A percentile compares a stretch with the other conserved stretches of the same genome.
phyloP scores from a whole-genome alignment of 1,140 invertebrate species.

The Centruroides sculpturatus region DNA sequence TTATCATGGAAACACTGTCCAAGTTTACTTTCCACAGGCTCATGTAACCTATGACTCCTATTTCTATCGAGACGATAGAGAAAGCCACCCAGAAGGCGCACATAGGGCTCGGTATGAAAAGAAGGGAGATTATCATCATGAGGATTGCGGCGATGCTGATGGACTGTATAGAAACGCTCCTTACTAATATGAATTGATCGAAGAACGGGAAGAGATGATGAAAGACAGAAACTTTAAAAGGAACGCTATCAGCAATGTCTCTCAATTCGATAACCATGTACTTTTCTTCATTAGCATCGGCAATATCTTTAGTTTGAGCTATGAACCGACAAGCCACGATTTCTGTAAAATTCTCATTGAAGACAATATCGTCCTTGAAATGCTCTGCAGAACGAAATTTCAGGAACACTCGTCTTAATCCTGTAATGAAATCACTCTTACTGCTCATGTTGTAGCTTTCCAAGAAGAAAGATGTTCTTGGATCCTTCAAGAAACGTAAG shows the following conservation, averaged over 20 bases:
- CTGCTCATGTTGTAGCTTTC: constrained; percentile 55
- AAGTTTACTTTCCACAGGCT: constrained; percentile 84
- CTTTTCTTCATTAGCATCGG: constrained; percentile 74
- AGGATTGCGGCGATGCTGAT: constrained; percentile 77
- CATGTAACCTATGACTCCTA: constrained; percentile 91
- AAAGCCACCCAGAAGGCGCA: constrained; percentile 90
- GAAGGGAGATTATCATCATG: constrained; percentile 89
- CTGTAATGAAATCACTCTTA: constrained; percentile 55
- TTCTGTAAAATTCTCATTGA: constrained; percentile 53
- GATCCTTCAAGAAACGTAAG: constrained; percentile 54
- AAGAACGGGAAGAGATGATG: constrained; percentile 90
- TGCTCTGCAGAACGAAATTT: constrained; percentile 32
- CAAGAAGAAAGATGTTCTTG: constrained; percentile 42
- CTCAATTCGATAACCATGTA: constrained; percentile 72
- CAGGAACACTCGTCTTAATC: constrained; percentile 45
- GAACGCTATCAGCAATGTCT: constrained; percentile 55
- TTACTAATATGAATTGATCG: constrained; percentile 82
- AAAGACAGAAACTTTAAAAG: constrained; percentile 71
- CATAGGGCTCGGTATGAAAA: constrained; percentile 87
- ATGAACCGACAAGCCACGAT: constrained; percentile 71
- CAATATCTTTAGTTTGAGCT: constrained; percentile 76
- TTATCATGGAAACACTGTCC: constrained; percentile 96
- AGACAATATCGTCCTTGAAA: constrained; percentile 67
- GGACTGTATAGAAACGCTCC: constrained; percentile 80
- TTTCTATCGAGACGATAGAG: constrained; percentile 85